Conservation (phyloP, 2,888 invertebrate species). For the Thymelicus sylvestris region DNA sequence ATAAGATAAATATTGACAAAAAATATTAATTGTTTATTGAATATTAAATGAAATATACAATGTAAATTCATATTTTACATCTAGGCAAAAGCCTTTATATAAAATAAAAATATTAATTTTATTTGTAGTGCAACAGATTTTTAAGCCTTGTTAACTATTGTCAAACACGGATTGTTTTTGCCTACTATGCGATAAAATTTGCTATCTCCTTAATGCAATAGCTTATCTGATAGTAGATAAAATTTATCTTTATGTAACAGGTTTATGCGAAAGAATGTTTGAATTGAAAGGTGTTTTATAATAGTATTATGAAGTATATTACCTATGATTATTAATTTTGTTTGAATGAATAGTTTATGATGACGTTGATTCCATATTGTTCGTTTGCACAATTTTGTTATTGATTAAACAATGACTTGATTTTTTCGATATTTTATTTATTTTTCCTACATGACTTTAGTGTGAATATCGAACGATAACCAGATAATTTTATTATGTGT, state of each 20-base stretch:
- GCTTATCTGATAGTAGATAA: background rate
- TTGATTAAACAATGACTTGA: slow-evolving; percentile 58
- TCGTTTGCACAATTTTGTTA: slow-evolving; percentile 78
- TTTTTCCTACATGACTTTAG: background rate
- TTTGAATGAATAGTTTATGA: slow-evolving; percentile 81
- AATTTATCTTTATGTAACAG: background rate
- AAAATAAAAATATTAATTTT: background rate
- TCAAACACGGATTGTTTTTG: background rate
- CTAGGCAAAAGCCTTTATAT: too few relatives aligned
- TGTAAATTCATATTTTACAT: too few relatives aligned
- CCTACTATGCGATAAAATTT: background rate
- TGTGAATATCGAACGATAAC: background rate
- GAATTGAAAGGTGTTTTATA: slow-evolving; percentile 55
- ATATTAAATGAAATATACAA: too few relatives aligned
- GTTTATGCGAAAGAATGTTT: background rate
- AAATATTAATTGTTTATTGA: too few relatives aligned
- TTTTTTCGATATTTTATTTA: slow-evolving; percentile 42
- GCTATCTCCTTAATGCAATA: too few relatives aligned
- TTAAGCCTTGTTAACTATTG: background rate
- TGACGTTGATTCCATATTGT: slow-evolving; percentile 74
- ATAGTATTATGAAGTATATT: slow-evolving; percentile 53
- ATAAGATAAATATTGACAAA: too few relatives aligned
- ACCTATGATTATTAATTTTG: slow-evolving; percentile 67
- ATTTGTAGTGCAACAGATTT: background rate
- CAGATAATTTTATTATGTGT: too few relatives aligned